Evolutionary conservation across 2,113 vertebrate species (phyloP).

Genomic region (Aviceda subcristata): DNA sequence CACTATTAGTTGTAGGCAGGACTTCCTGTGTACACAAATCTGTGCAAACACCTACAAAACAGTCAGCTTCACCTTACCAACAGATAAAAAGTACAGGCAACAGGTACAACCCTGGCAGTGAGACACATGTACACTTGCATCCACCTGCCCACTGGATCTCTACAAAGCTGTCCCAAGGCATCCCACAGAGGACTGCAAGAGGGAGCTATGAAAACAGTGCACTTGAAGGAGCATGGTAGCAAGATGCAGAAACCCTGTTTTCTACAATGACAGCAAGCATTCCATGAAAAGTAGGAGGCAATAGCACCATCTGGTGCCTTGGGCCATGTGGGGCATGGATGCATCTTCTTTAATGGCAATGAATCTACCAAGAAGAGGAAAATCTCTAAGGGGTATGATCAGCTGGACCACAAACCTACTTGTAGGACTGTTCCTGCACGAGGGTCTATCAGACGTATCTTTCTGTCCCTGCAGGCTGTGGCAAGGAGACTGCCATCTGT

Average conservation of each 20-base stretch:
- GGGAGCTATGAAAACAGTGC: not conserved
- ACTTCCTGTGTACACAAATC: not conserved
- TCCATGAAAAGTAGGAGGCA: not conserved
- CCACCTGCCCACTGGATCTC: not conserved
- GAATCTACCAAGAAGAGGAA: not conserved
- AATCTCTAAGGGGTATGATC: not conserved
- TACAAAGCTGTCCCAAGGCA: not conserved
- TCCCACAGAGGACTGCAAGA: not conserved
- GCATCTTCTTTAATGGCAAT: not conserved
- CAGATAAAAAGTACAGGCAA: not conserved
- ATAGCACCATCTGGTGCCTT: not conserved
- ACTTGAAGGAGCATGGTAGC: not conserved
- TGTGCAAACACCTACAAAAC: not conserved
- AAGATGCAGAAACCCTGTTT: not conserved
- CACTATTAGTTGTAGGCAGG: not conserved
- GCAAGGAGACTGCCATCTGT: constrained; percentile 87
- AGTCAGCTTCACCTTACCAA: not conserved
- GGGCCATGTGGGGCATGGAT: not conserved
- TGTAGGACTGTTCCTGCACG: constrained; percentile 77
- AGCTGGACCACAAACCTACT: constrained; percentile 53
- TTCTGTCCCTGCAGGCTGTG: constrained; percentile 88
- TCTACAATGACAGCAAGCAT: not conserved
- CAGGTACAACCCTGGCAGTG: not conserved
- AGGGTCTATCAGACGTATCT: constrained; percentile 83
- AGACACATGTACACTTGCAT: not conserved